Percentiles rank a stretch among this genome's conserved stretches.
Evolutionary conservation across 2,113 vertebrate species (phyloP).

Genomic region (Rhabdomys dilectus): DNA sequence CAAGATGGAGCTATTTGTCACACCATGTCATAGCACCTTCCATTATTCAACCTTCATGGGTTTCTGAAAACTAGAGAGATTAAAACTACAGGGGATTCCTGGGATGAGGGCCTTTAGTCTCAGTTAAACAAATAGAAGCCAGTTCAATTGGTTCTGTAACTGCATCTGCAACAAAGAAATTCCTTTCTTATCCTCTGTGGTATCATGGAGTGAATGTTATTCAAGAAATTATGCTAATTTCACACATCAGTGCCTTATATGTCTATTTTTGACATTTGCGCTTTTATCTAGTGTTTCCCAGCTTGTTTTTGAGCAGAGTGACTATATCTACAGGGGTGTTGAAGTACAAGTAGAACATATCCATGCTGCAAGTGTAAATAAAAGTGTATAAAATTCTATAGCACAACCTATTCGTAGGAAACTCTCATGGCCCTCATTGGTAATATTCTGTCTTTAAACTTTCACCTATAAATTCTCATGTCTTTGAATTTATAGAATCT

Average conservation of each 20-base stretch:
- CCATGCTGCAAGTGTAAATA: not conserved
- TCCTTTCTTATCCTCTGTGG: not conserved
- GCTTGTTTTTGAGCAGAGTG: not conserved
- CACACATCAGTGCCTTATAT: not conserved
- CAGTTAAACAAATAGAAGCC: too few species aligned
- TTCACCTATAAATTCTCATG: not conserved
- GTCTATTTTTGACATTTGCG: not conserved
- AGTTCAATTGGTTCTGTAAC: too few species aligned
- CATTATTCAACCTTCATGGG: too few species aligned
- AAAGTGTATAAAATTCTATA: not conserved
- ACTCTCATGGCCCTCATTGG: not conserved
- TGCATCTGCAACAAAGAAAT: not conserved
- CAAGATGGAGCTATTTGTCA: too few species aligned
- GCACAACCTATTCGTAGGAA: not conserved
- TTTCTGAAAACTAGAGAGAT: too few species aligned
- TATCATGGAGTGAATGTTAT: not conserved
- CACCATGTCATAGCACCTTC: too few species aligned
- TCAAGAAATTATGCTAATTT: not conserved
- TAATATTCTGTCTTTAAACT: not conserved
- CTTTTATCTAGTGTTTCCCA: not conserved
- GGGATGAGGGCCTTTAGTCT: too few species aligned
- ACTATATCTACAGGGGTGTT: not conserved
- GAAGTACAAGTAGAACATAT: not conserved
- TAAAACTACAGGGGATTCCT: too few species aligned
- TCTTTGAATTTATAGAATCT: not conserved